A percentile compares a stretch with the other conserved stretches of the same genome.
Conservation (phyloP, 2,113 vertebrate genomes). For the Pteronura brasiliensis region DNA sequence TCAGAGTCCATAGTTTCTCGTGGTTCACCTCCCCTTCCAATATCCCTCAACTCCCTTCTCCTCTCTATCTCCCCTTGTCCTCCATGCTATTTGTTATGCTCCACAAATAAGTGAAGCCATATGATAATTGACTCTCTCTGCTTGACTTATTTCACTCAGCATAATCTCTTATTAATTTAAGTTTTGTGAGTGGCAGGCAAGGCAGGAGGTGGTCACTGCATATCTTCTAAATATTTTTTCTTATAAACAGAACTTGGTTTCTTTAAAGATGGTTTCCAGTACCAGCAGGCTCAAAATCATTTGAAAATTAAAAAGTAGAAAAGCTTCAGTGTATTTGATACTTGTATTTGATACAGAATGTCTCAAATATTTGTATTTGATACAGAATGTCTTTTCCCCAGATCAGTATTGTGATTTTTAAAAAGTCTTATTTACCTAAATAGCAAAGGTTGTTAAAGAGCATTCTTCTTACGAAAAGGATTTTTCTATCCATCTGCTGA, state of each 20-base stretch:
- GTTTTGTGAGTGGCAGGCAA: neutral
- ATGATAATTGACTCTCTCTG: too few species aligned
- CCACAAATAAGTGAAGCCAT: too few species aligned
- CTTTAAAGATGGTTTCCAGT: neutral
- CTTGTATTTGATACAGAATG: neutral
- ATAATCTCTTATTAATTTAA: neutral
- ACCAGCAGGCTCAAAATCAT: neutral
- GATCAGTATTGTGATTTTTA: neutral
- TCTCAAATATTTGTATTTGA: too few species aligned
- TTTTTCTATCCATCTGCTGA: neutral
- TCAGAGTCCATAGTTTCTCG: too few species aligned
- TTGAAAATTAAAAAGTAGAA: slow-evolving; percentile 10
- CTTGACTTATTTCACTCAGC: too few species aligned
- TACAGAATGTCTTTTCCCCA: neutral
- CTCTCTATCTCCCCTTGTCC: too few species aligned
- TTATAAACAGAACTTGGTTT: neutral
- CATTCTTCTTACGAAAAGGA: neutral
- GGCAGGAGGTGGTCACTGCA: neutral
- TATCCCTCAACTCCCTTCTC: too few species aligned
- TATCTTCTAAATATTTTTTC: neutral
- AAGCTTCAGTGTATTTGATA: neutral
- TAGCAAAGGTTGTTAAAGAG: neutral
- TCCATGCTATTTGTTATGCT: too few species aligned
- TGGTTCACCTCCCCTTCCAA: too few species aligned
- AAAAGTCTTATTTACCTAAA: neutral